Evolutionary conservation across 2,888 invertebrate genomes (phyloP).

Genomic region (Synanthedon vespiformis): DNA sequence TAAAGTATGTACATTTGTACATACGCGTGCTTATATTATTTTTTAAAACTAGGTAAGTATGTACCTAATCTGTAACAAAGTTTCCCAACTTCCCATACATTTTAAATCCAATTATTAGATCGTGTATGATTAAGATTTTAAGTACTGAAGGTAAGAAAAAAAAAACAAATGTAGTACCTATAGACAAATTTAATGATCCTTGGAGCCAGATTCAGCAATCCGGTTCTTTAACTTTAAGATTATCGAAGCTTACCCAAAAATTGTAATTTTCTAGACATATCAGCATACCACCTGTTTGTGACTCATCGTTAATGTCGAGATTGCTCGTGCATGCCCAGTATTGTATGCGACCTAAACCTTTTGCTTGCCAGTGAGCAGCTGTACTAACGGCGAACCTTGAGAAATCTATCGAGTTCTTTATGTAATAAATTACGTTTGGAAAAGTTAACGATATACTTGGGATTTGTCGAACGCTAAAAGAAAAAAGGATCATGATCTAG

Average conservation of each 20-base stretch:
- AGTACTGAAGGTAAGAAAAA: neutral
- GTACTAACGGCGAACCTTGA: slow-evolving; percentile 40
- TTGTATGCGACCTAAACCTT: slow-evolving; percentile 12
- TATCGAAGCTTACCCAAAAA: slow-evolving; percentile 39
- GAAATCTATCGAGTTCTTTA: slow-evolving; percentile 24
- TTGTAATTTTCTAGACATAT: slow-evolving; percentile 27
- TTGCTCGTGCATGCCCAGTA: slow-evolving; percentile 38
- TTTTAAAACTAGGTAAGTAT: no score
- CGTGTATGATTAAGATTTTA: no score
- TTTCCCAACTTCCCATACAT: no score
- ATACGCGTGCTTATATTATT: no score
- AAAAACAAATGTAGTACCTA: neutral
- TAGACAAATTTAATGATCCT: neutral
- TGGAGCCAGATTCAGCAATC: slow-evolving; percentile 16
- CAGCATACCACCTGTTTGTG: slow-evolving; percentile 22
- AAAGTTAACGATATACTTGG: slow-evolving; percentile 34
- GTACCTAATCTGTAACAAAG: no score
- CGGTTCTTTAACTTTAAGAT: slow-evolving; percentile 41
- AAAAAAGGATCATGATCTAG: neutral
- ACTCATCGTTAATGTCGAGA: slow-evolving; percentile 18
- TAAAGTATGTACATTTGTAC: no score
- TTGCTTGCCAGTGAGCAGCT: slow-evolving; percentile 30
- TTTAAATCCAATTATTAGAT: no score
- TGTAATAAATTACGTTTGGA: slow-evolving; percentile 21
- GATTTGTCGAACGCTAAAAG: slow-evolving; percentile 37